Percentiles rank a stretch among this genome's conserved stretches.
phyloP scores from a whole-genome alignment of 2,888 invertebrate genomes.

The Drosophila nr. medialis region DNA sequence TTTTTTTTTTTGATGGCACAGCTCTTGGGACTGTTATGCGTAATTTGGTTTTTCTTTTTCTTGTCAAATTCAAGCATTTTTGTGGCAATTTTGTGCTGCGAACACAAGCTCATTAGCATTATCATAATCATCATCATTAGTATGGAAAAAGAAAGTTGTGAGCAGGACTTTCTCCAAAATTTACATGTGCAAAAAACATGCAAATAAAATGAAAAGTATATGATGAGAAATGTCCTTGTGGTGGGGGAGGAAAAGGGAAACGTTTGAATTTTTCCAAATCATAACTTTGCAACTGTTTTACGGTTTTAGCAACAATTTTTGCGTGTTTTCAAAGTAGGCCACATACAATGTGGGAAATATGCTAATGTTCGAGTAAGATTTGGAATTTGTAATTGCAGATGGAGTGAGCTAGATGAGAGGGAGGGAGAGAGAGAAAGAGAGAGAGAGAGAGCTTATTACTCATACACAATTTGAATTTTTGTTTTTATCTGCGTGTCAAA shows the following conservation, averaged over 20 bases:
- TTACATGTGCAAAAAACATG: constrained; percentile 33
- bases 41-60: constrained; percentile 14
- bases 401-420: neutral
- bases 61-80: constrained; percentile 58
- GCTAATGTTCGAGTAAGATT: constrained; percentile 39
- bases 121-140: constrained; percentile 58
- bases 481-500: neutral
- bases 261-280: constrained; percentile 25
- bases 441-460: neutral
- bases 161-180: constrained; percentile 45
- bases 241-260: neutral
- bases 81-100: constrained; percentile 43
- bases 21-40: constrained; percentile 36
- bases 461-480: neutral
- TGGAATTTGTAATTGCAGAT: constrained; percentile 18
- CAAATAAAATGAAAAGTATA: neutral
- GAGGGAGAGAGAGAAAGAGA: neutral
- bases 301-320: constrained; percentile 36
- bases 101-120: constrained; percentile 57
- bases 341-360: constrained; percentile 20
- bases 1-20: constrained; percentile 4
- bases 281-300: constrained; percentile 40
- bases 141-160: constrained; percentile 10
- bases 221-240: constrained; percentile 30
- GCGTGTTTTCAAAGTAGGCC: neutral